Evolutionary conservation across 37 sponge, comb jelly and placozoan species (phyloP).

Genomic region (Halichondria panicea): DNA sequence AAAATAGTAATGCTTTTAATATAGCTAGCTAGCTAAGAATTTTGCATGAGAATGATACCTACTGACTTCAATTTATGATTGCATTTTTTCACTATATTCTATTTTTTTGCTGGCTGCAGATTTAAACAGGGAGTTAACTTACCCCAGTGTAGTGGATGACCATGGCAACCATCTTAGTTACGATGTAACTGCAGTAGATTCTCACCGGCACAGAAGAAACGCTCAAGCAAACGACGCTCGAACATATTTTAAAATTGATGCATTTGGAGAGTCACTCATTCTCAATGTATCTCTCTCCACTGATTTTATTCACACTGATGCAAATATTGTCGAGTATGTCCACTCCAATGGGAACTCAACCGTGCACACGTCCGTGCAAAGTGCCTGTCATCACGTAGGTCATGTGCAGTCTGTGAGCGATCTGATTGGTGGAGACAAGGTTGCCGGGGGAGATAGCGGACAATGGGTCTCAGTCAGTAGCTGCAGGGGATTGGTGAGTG

Average conservation of each 20-base stretch:
- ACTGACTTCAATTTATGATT: too few species aligned
- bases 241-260: background rate
- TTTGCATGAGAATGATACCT: too few species aligned
- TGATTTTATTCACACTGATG: background rate
- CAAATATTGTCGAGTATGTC: background rate
- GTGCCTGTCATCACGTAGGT: background rate
- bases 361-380: background rate
- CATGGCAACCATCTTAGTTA: background rate
- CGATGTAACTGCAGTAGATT: too few species aligned
- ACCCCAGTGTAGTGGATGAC: background rate
- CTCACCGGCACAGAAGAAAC: background rate
- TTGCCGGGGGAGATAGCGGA: background rate
- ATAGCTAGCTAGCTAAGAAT: too few species aligned
- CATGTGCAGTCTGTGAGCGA: background rate
- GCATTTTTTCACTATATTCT: too few species aligned
- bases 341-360: background rate
- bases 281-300: background rate
- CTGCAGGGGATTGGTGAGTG: background rate
- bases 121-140: background rate
- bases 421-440: background rate
- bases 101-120: background rate
- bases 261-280: background rate
- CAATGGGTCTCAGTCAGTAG: background rate
- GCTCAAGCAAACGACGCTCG: background rate
- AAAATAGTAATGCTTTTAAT: too few species aligned